A percentile compares a stretch with the other conserved stretches of the same genome.
Evolutionary conservation across 2,888 invertebrate genomes (phyloP).

Genomic region (Chromoteleia sp.): DNA sequence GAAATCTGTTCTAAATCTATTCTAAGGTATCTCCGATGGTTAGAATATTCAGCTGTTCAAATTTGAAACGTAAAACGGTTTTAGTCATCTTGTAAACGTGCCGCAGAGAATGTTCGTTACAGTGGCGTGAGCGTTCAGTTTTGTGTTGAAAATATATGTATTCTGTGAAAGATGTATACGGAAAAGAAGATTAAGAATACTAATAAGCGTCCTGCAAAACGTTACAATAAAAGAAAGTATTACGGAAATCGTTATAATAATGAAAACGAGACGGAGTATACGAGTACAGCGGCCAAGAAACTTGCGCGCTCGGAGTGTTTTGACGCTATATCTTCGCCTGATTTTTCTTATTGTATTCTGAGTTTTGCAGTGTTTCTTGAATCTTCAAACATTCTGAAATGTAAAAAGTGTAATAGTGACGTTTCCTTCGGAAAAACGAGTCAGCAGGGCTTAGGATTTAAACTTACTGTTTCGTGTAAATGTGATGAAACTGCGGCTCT

Average conservation of each 20-base stretch:
- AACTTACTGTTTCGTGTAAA: conserved; percentile 20
- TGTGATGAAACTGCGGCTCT: conserved; percentile 10
- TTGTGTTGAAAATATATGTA: not conserved
- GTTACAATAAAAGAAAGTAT: conserved; percentile 15
- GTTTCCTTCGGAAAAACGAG: conserved; percentile 15
- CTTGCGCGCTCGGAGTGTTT: too few relatives aligned
- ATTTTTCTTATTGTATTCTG: conserved; percentile 5
- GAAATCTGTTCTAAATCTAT: conserved; percentile 1
- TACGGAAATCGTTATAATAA: conserved; percentile 22
- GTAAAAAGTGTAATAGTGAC: conserved; percentile 19
- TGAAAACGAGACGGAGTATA: not conserved
- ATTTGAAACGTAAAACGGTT: not conserved
- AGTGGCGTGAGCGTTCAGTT: not conserved
- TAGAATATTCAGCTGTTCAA: not conserved
- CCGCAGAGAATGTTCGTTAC: not conserved
- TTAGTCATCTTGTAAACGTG: conserved; percentile 1
- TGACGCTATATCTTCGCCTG: not conserved
- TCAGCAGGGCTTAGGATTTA: conserved; percentile 32
- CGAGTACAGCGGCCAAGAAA: not conserved
- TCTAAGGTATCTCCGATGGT: not conserved
- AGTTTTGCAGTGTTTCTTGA: conserved; percentile 16
- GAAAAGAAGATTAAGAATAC: conserved; percentile 1
- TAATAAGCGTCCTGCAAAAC: conserved; percentile 6
- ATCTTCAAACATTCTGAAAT: conserved; percentile 21
- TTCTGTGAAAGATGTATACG: not conserved